These are phyloP conservation scores for Bombus cullumanus DNA, from an alignment of 1,140 invertebrate genomes.

Conservation along the genomic window DNA sequence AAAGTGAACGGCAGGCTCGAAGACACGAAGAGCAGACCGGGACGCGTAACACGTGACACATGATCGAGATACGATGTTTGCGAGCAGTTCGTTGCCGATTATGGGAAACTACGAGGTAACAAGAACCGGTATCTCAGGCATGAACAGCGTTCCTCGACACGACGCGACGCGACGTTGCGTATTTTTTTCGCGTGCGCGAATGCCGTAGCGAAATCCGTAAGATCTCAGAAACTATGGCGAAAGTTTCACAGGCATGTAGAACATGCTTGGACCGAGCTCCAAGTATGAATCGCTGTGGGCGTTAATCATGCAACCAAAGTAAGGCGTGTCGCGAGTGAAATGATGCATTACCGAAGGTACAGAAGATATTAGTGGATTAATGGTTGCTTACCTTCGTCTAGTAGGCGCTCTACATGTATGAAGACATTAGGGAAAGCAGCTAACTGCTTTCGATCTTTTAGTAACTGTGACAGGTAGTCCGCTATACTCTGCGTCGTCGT, in stretches of 20 bases:
- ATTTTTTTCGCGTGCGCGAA: not conserved
- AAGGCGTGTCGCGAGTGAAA: conserved; percentile 44
- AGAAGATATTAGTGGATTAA: conserved; percentile 53
- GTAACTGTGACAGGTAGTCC: conserved; percentile 99
- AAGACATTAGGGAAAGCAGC: conserved; percentile 99
- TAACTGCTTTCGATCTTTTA: conserved; percentile 99
- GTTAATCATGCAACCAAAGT: conserved; percentile 46
- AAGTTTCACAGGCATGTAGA: conserved; percentile 29
- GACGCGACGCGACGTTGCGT: not conserved
- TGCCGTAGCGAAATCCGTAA: not conserved
- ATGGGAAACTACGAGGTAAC: conserved; percentile 27
- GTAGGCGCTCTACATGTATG: conserved; percentile 98
- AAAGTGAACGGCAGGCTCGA: conserved; percentile 24
- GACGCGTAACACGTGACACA: conserved; percentile 50
- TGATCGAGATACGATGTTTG: conserved; percentile 41
- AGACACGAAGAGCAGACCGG: conserved; percentile 27
- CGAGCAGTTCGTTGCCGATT: conserved; percentile 45
- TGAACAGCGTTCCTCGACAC: not conserved
- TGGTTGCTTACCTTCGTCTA: conserved; percentile 97
- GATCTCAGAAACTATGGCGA: conserved; percentile 24
- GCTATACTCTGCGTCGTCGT: conserved; percentile 97
- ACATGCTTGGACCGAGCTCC: conserved; percentile 15
- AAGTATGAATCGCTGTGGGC: conserved; percentile 35
- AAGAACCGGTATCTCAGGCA: conserved; percentile 17
- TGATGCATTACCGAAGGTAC: conserved; percentile 23